Base-by-base conservation (phyloP, 2,797 vertebrate species). In the Esox lucius region DNA sequence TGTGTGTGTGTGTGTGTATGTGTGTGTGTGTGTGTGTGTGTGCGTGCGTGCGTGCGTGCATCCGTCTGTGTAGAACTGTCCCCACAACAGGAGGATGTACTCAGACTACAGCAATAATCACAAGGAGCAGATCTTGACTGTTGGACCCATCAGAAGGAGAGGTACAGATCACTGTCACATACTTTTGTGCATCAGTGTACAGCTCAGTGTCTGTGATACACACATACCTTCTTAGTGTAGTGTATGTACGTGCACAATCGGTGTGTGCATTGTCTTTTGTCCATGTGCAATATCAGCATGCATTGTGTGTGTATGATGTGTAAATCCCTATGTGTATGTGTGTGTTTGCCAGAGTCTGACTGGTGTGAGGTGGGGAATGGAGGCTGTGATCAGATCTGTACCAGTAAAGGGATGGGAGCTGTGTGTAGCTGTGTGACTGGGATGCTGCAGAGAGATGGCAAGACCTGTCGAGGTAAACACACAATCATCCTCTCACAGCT, bases 331-430 rank as follows among this genome's bases (percentile, higher is more conserved):
- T 67, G 66, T 66, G 71, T 76, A 70, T 71, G 70, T 73, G 71
- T 70, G 46, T 70, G 22, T 46, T 35, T 83, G 16, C 1, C 77
- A 99, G 98, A 94, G 3, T 92, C 95, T 0, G 95, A 98, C 88
- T 99, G 97, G 98, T 99, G 98, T 16, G 92, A 93, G 81, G 94
- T 95, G 56, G 82, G 93, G 81, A 99, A 99, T 0, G 98, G 97
- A 0, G 97, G 98, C 67, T 99, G 98, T 59, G 97, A 98, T 81
- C 98, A 99, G 92, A 97, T 99, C 85, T 99, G 98, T 87, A 97
- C 94, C 1, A 99, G 97, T 85, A 93, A 81, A 69, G 83, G 87
- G 0, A 91, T 91, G 0, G 96, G 96, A 4, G 92, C 96, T 0
- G 87, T 98, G 74, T 99, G 98, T 89, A 99, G 98, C 92, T 99